Conservation (phyloP, 2,113 vertebrate genomes). For the Trinectes maculatus region DNA sequence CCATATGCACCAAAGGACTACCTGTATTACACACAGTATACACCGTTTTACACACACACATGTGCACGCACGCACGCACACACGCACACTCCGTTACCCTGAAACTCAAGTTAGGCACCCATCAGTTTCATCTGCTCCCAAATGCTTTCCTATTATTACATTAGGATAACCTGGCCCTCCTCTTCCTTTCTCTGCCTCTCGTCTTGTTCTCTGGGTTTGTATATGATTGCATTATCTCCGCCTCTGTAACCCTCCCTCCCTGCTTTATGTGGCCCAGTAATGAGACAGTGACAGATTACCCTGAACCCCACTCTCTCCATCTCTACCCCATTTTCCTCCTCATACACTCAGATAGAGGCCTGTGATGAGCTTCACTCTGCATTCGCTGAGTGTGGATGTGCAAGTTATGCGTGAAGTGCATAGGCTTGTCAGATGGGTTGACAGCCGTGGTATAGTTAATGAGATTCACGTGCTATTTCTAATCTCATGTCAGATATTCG, state of each 20-base stretch:
- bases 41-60: no score
- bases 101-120: constrained; percentile 32
- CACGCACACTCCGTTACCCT: no score
- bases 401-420: constrained; percentile 23
- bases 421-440: constrained; percentile 41
- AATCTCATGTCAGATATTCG: constrained; percentile 53
- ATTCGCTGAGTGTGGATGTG: constrained; percentile 23
- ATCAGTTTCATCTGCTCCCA: constrained; percentile 47
- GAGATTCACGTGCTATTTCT: constrained; percentile 58
- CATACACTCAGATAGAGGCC: constrained; percentile 19
- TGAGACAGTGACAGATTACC: constrained; percentile 75
- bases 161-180: constrained; percentile 61
- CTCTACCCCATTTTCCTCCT: constrained; percentile 2
- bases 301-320: constrained; percentile 38
- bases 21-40: no score
- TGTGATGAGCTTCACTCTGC: constrained; percentile 29
- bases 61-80: no score
- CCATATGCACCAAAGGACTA: no score
- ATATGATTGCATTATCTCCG: constrained; percentile 60
- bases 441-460: constrained; percentile 45
- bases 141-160: constrained; percentile 54
- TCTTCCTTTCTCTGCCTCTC: neutral
- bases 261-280: constrained; percentile 59
- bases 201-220: constrained; percentile 39
- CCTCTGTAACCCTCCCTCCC: constrained; percentile 42